Evolutionary conservation across 2,888 invertebrate species (phyloP).

Genomic region (Scaptomyza tumidula): DNA sequence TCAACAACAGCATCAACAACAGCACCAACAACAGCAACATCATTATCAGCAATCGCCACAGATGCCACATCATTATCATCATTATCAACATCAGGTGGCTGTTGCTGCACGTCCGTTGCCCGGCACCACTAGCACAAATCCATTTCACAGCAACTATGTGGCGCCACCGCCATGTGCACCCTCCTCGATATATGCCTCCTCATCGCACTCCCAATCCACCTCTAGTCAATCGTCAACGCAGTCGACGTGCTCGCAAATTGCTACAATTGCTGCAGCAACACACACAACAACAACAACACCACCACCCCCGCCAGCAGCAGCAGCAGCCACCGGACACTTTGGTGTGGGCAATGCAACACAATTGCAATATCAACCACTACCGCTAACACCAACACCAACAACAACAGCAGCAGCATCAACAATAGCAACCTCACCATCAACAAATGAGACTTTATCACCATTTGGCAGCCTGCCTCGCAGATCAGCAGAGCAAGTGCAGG

Average conservation of each 20-base stretch:
- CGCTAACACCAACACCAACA: conserved; percentile 52
- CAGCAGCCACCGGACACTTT: conserved; percentile 63
- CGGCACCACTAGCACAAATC: conserved; percentile 77
- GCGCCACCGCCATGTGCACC: conserved; percentile 51
- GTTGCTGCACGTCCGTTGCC: neutral
- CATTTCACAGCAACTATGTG: conserved; percentile 82
- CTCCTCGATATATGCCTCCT: conserved; percentile 35
- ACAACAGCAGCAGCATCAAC: conserved; percentile 12
- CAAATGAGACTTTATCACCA: conserved; percentile 1
- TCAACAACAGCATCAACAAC: conserved; percentile 36
- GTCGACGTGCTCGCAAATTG: conserved; percentile 75
- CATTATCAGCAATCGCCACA: conserved; percentile 4
- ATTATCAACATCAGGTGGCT: conserved; percentile 25
- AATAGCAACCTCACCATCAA: conserved; percentile 4
- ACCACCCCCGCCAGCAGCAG: neutral
- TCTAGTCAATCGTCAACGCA: conserved; percentile 83
- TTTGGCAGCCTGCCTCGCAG: conserved; percentile 28
- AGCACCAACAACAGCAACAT: conserved; percentile 63
- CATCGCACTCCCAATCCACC: conserved; percentile 81
- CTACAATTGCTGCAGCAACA: conserved; percentile 16
- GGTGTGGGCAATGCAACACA: conserved; percentile 62
- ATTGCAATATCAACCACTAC: conserved; percentile 78
- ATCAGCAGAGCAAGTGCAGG: conserved; percentile 32
- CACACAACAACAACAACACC: neutral
- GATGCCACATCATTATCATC: conserved; percentile 18